Conservation (phyloP, 2,888 invertebrate species). For the Ypsolopha sequella region DNA sequence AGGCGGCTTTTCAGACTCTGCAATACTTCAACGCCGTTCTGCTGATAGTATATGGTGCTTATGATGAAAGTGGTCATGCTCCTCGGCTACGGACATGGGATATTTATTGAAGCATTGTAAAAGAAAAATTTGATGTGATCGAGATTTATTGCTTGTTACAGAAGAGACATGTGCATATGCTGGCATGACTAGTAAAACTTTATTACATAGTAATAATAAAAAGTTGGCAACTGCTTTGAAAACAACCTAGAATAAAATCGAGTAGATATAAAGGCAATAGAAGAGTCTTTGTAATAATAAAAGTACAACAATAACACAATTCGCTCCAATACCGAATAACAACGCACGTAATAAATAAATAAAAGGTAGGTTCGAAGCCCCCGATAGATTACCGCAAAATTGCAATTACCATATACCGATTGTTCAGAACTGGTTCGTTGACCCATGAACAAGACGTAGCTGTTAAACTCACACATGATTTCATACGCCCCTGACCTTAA, state of each 20-base stretch:
- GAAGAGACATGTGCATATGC: neutral
- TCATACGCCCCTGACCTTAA: constrained; percentile 25
- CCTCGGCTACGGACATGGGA: neutral
- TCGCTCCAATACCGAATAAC: constrained; percentile 11
- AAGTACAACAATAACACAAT: no score
- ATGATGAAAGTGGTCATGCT: constrained; percentile 1
- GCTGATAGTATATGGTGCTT: neutral
- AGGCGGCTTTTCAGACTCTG: neutral
- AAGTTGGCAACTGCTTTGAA: no score
- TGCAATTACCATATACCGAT: constrained; percentile 44
- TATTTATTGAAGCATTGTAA: neutral
- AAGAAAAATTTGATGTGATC: neutral
- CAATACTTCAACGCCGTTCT: constrained; percentile 5
- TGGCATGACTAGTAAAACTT: neutral
- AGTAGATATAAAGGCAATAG: no score
- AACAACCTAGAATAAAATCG: no score
- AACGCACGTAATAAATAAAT: constrained; percentile 18
- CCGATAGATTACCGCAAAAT: constrained; percentile 39
- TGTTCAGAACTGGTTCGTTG: constrained; percentile 36
- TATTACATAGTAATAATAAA: neutral
- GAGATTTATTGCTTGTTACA: neutral
- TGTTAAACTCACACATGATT: constrained; percentile 15
- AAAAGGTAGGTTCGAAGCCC: constrained; percentile 42
- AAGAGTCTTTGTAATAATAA: no score
- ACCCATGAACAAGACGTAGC: constrained; percentile 12